A percentile compares a stretch with the other conserved stretches of the same genome.
phyloP scores from a whole-genome alignment of 2,797 vertebrate species.

The Scolopax bukidnonensis region DNA sequence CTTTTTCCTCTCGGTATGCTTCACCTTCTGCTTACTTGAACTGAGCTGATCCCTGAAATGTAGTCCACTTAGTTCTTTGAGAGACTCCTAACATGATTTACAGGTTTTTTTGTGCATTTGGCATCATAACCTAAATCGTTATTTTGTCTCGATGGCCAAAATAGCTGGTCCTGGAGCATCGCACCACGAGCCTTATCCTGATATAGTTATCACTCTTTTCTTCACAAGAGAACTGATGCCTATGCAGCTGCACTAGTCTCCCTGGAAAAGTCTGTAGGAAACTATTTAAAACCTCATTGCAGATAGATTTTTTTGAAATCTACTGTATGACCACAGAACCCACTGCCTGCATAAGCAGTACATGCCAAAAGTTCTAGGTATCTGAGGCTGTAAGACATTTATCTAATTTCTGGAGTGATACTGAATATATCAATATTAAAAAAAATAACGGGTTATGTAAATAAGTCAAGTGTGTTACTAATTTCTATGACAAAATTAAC shows the following conservation, averaged over 20 bases:
- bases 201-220: background rate
- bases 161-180: background rate
- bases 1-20: background rate
- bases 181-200: background rate
- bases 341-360: accelerated
- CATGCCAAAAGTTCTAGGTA: accelerated
- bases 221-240: accelerated
- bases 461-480: background rate
- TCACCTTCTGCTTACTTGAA: background rate
- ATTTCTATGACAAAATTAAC: background rate
- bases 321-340: background rate
- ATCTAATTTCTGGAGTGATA: background rate
- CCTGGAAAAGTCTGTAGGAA: background rate
- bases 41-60: background rate
- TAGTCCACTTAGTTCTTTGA: background rate
- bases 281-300: background rate
- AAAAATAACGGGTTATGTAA: background rate
- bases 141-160: background rate
- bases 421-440: background rate
- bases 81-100: background rate
- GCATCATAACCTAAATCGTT: background rate
- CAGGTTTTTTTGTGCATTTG: background rate
- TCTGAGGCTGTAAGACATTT: background rate
- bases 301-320: background rate
- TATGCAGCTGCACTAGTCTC: background rate